A percentile compares a stretch with the other conserved stretches of the same genome.
Evolutionary conservation across 30 jellyfish, hydroid and myxozoan genomes (phyloP).

Genomic region (Aurelia coerulea): DNA sequence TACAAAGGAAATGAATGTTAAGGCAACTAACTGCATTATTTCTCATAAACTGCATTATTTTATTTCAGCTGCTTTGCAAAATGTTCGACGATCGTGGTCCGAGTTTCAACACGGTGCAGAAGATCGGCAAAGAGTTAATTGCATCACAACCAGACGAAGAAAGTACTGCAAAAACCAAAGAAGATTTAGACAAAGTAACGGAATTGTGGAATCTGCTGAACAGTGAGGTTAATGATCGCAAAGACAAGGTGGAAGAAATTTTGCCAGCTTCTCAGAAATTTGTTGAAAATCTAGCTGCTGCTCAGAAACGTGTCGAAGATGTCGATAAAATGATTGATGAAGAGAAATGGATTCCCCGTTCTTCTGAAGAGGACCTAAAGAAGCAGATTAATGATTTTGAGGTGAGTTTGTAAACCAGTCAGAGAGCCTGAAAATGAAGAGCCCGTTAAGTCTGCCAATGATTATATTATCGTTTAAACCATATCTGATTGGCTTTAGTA

Average conservation of each 20-base stretch:
- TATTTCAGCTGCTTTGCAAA: conserved; percentile 66
- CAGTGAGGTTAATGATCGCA: conserved; percentile 69
- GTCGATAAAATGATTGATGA: conserved; percentile 64
- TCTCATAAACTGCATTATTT: too few species aligned
- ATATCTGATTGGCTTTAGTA: too few species aligned
- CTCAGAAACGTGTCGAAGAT: conserved; percentile 49
- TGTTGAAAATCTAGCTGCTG: conserved; percentile 47
- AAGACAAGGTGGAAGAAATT: conserved; percentile 77
- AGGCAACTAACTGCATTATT: too few species aligned
- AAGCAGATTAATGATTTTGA: conserved; percentile 70
- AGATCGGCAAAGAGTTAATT: conserved; percentile 86
- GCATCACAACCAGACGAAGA: conserved; percentile 84
- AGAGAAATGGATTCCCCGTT: conserved; percentile 73
- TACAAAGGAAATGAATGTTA: too few species aligned
- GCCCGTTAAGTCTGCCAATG: too few species aligned
- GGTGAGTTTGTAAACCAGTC: background rate
- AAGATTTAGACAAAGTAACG: conserved; percentile 69
- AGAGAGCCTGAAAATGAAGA: too few species aligned
- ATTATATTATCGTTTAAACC: too few species aligned
- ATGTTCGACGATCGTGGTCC: conserved; percentile 95
- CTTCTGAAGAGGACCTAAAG: conserved; percentile 43
- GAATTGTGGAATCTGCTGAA: conserved; percentile 70
- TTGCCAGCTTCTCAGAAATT: conserved; percentile 81
- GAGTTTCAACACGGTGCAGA: conserved; percentile 73
- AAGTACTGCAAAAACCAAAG: conserved; percentile 62